A percentile compares a stretch with the other conserved stretches of the same genome.
Evolutionary conservation across 2,113 vertebrate species (phyloP).

Genomic region (Festucalex cinctus): DNA sequence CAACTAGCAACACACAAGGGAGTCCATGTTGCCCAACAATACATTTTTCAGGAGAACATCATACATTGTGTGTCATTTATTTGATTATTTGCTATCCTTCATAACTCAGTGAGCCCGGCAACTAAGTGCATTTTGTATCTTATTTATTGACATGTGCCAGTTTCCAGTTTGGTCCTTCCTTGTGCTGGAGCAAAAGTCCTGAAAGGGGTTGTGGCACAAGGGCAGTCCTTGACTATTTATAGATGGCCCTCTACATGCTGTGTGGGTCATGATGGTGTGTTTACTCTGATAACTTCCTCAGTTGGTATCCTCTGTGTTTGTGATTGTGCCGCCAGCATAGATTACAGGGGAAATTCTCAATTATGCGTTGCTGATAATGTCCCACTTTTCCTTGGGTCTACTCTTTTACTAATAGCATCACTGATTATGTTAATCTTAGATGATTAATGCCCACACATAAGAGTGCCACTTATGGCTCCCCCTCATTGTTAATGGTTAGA

Average conservation of each 20-base stretch:
- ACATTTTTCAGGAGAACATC: background rate
- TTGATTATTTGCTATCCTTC: background rate
- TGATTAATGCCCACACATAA: background rate
- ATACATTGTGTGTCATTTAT: background rate
- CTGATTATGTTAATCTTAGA: constrained; percentile 6
- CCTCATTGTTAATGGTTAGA: background rate
- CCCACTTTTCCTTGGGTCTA: constrained; percentile 10
- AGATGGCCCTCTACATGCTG: constrained; percentile 56
- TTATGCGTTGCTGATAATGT: constrained; percentile 12
- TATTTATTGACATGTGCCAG: constrained; percentile 51
- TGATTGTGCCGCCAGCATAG: constrained; percentile 26
- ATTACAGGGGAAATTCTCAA: constrained; percentile 15
- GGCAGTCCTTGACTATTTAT: constrained; percentile 74
- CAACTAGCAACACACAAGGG: background rate
- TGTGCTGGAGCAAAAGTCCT: constrained; percentile 39
- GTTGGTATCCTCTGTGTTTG: constrained; percentile 26
- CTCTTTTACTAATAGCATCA: constrained; percentile 12
- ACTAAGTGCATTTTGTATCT: constrained; percentile 33
- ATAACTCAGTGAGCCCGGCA: background rate
- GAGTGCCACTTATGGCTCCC: background rate
- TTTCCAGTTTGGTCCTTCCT: constrained; percentile 32
- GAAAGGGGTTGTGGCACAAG: constrained; percentile 58
- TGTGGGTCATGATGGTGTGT: constrained; percentile 55
- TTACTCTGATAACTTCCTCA: constrained; percentile 47
- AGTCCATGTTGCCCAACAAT: background rate